Base-by-base conservation (phyloP, 2,888 invertebrate species). In the Troides helena region DNA sequence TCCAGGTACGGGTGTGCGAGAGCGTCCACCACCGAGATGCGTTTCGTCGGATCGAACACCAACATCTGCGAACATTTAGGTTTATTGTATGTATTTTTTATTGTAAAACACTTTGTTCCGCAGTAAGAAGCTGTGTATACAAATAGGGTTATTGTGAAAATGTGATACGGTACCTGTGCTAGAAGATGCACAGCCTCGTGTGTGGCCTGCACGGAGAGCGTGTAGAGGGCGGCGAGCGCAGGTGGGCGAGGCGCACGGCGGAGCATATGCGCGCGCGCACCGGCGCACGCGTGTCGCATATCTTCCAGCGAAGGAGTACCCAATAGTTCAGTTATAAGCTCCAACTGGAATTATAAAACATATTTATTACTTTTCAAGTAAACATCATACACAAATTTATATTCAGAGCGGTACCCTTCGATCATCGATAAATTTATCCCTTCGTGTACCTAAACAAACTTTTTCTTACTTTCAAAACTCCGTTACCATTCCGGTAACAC, bases 101-200 rank as follows among this genome's bases (percentile, higher is more conserved):
- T n/a, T 1, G 18, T 18, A 7, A 8, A 14, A 18, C 12, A 17
- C 30, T 30, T 4, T 50, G 18, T 50, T 17, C 50, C 7, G 50
- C 50, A 17, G 2, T 17, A 17, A 14, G 14, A 50, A 17, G 50
- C 18, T 17, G 14, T 14, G 39, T 39, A 39, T 39, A 10, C 39
- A 39, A 39, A 39, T 6, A 39, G 7, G 7, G 39, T 10, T 10
- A 39, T 12, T 50, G 17, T 18, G 23, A 23, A n/a, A 7, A n/a
- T n/a, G 8, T 50, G 50, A 14, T 17, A 23, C 2, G 10, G 30
- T 72, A 92, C 92, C 91, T 92, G 92, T 10, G 92, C 92, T 65
- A 99, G 94, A 78, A 99, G 94, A 93, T 99, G 99, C 75, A 99
- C 98, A 69, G 99, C 99, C 93, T 99, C 99, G 87, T 98, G 98